Base-by-base conservation (phyloP, 2,888 invertebrate genomes). In the Aporophyla nigra region DNA sequence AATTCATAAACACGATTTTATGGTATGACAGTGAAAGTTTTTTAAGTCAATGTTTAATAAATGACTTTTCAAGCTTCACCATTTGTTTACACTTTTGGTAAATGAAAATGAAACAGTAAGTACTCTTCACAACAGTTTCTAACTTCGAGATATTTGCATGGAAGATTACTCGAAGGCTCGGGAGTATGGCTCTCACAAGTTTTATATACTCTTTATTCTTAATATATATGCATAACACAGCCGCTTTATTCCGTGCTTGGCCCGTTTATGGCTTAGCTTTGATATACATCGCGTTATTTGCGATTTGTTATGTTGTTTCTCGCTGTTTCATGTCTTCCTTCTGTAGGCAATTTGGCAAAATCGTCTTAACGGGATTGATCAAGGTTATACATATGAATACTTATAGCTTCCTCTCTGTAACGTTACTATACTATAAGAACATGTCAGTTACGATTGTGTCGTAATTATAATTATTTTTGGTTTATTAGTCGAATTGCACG, bases 181-280 rank as follows among this genome's bases (percentile, higher is more conserved):
- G 16, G 21, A 69, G 49, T 65, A 51, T 43, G 54, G 27, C 51
- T 54, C 58, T 33, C 40, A 63, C n/a, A 46, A 71, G 58, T 43
- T 59, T 71, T 62, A 70, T 56, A 69, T 56, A 72, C n/a, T 71
- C 76, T 80, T 73, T 76, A 72, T 72, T 61, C 67, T 76, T 72
- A 81, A 83, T 82, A 85, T 76, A 67, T 63, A 76, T 71, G 69
- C 74, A 74, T 68, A 69, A 71, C 33, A 53, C 61, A 51, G 27
- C 33, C 62, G 46, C 27, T 69, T 65, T 73, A 70, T 86, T 76
- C 72, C 59, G 40, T 49, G 49, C 46, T 69, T 58, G 69, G 65
- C 65, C 49, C 67, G 51, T 82, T 82, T 84, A 84, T 74, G 51
- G 62, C 54, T 59, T 51, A 59, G 70, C 71, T 80, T 75, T 65